phyloP scores from a whole-genome alignment of 2,888 invertebrate genomes.

The Caenorhabditis macrosperma region DNA sequence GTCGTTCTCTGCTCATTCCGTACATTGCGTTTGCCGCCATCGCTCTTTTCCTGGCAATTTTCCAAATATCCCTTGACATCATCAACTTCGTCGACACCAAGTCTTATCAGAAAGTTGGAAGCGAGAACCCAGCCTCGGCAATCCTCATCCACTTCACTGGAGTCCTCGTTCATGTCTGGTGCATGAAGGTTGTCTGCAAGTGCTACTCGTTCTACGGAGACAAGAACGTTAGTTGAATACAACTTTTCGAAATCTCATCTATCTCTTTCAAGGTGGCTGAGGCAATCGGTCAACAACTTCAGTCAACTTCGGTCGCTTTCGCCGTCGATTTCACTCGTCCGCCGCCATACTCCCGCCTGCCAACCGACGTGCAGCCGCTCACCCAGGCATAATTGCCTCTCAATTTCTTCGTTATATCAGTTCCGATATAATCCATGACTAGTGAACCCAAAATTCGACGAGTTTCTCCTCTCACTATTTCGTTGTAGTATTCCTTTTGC shows the following conservation, averaged over 20 bases:
- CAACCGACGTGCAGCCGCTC: constrained; percentile 52
- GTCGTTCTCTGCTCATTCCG: constrained; percentile 75
- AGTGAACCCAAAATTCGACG: constrained; percentile 30
- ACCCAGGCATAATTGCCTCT: constrained; percentile 39
- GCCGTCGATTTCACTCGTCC: constrained; percentile 78
- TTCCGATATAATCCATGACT: constrained; percentile 36
- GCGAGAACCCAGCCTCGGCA: constrained; percentile 47
- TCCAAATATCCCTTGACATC: constrained; percentile 71
- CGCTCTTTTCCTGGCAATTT: constrained; percentile 66
- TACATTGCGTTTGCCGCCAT: constrained; percentile 77
- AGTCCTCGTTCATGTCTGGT: constrained; percentile 78
- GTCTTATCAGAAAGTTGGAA: constrained; percentile 34
- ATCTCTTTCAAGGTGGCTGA: no score
- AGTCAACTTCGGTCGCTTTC: constrained; percentile 76
- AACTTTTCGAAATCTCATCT: no score
- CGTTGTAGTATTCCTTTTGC: constrained; percentile 1
- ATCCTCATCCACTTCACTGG: constrained; percentile 72
- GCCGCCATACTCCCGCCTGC: constrained; percentile 70
- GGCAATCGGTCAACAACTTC: constrained; percentile 78
- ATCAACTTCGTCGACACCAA: constrained; percentile 64
- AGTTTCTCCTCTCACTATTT: constrained; percentile 12
- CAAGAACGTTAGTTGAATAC: constrained; percentile 72
- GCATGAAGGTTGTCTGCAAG: constrained; percentile 78
- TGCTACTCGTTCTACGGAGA: constrained; percentile 79
- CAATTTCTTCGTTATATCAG: neutral